These are phyloP conservation scores for Neelides sp. DNA, from an alignment of 1,140 invertebrate species.

Conservation along the genomic window DNA sequence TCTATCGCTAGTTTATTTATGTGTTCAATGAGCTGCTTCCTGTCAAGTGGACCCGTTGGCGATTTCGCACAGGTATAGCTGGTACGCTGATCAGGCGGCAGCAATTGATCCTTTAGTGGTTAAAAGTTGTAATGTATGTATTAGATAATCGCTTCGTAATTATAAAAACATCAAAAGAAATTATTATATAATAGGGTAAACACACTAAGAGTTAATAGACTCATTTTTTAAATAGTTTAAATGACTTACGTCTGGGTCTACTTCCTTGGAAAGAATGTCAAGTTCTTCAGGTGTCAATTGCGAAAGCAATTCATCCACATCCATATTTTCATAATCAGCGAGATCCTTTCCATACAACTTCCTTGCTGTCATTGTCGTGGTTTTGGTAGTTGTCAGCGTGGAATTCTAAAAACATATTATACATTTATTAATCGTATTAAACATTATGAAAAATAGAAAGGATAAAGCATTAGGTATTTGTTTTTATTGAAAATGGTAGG, in stretches of 20 bases:
- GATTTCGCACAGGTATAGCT: slow-evolving; percentile 90
- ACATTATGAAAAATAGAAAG: too few species aligned
- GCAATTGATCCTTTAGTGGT: slow-evolving; percentile 72
- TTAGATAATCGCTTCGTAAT: not conserved
- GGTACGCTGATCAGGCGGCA: slow-evolving; percentile 89
- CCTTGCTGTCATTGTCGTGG: slow-evolving; percentile 71
- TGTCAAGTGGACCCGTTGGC: slow-evolving; percentile 86
- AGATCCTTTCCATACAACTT: slow-evolving; percentile 87
- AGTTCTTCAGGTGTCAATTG: slow-evolving; percentile 92
- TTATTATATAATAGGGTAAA: too few species aligned
- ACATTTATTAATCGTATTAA: too few species aligned
- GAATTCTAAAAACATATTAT: slow-evolving; percentile 48
- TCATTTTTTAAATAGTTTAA: not conserved
- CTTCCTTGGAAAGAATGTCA: slow-evolving; percentile 92
- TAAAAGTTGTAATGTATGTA: slow-evolving; percentile 11
- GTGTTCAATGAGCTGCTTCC: slow-evolving; percentile 92
- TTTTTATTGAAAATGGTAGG: too few species aligned
- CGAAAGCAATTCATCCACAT: slow-evolving; percentile 88
- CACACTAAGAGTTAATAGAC: slow-evolving; percentile 2
- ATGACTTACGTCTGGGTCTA: slow-evolving; percentile 92
- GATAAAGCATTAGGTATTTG: too few species aligned
- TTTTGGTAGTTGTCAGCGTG: slow-evolving; percentile 68
- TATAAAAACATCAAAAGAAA: slow-evolving; percentile 1
- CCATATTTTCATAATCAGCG: slow-evolving; percentile 85
- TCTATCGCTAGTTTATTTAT: slow-evolving; percentile 94